phyloP scores from a whole-genome alignment of 1,140 invertebrate genomes.

The Charaxes varanes region DNA sequence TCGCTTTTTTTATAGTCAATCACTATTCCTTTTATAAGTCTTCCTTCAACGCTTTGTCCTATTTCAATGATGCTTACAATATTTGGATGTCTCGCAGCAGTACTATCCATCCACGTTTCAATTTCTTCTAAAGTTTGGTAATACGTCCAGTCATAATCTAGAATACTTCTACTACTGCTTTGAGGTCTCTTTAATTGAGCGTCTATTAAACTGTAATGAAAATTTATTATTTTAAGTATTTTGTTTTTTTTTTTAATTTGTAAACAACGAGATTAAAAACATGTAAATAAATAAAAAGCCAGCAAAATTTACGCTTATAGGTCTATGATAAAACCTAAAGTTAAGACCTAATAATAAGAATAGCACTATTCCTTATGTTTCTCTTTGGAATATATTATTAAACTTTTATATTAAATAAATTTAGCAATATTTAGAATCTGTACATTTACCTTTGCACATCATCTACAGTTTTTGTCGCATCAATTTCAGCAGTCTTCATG shows the following conservation, averaged over 20 bases:
- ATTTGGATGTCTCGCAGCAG: constrained; percentile 29
- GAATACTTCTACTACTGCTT: constrained; percentile 7
- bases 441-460: constrained; percentile 67
- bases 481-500: constrained; percentile 20
- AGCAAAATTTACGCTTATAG: too few species aligned
- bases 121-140: constrained; percentile 68
- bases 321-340: too few species aligned
- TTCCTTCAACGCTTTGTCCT: constrained; percentile 24
- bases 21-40: constrained; percentile 26
- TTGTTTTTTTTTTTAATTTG: too few species aligned
- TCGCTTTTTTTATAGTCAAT: constrained; percentile 27
- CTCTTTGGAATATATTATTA: too few species aligned
- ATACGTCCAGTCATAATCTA: constrained; percentile 49
- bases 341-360: too few species aligned
- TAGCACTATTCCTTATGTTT: too few species aligned
- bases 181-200: constrained; percentile 25
- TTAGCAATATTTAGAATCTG: too few species aligned
- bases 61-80: constrained; percentile 23
- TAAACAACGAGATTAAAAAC: neutral
- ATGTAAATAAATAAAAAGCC: neutral
- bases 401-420: too few species aligned
- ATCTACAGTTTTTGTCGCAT: constrained; percentile 25
- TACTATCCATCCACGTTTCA: constrained; percentile 59
- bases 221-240: constrained; percentile 1
- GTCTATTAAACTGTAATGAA: constrained; percentile 33